These are phyloP conservation scores for Eurystomus glaucurus DNA, from an alignment of 2,797 vertebrate genomes.

Conservation along the genomic window DNA sequence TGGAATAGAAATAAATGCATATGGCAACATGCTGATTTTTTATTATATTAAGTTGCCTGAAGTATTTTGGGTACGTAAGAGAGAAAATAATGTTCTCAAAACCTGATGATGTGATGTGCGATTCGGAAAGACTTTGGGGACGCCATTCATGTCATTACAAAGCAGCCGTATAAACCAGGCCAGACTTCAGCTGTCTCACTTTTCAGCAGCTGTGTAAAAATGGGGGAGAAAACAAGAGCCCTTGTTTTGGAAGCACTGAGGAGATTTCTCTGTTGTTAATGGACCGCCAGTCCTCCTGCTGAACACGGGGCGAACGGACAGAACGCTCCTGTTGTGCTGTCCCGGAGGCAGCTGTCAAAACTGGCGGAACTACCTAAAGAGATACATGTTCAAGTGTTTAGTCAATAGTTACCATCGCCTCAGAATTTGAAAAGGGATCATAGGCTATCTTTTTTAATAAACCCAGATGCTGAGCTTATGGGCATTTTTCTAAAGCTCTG, in stretches of 20 bases:
- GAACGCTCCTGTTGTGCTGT: slow-evolving; percentile 43
- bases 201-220: slow-evolving; percentile 7
- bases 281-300: slow-evolving; percentile 1
- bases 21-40: neutral
- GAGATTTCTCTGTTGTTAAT: slow-evolving; percentile 28
- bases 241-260: neutral
- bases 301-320: neutral
- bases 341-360: slow-evolving; percentile 38
- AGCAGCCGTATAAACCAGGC: neutral
- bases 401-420: neutral
- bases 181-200: neutral
- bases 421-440: neutral
- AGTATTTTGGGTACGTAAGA: neutral
- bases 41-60: neutral
- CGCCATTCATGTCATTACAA: neutral
- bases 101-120: neutral
- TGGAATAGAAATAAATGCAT: neutral
- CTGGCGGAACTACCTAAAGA: neutral
- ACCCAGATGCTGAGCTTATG: neutral
- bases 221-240: neutral
- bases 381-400: neutral
- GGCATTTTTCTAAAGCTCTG: neutral
- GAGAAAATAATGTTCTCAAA: neutral
- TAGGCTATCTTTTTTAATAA: neutral
- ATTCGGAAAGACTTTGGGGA: neutral